A percentile compares a stretch with the other conserved stretches of the same genome.
Conservation (phyloP, 2,888 invertebrate species). For the Scaptomyza tumidula region DNA sequence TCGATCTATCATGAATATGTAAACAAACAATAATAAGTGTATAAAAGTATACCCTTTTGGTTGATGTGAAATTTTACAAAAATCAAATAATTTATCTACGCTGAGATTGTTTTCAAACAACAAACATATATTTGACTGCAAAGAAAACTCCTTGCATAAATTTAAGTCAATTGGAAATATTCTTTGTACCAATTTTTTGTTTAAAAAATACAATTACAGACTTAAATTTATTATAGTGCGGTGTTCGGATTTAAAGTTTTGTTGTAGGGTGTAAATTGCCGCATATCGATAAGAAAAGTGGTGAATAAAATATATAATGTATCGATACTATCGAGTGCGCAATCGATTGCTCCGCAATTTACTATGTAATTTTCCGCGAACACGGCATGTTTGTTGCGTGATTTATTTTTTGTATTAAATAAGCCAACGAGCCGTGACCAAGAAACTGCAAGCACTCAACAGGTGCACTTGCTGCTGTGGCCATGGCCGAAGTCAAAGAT, state of each 20-base stretch:
- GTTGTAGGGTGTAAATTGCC: conserved; percentile 24
- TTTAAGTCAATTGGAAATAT: neutral
- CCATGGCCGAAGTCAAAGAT: conserved; percentile 85
- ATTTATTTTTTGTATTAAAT: conserved; percentile 28
- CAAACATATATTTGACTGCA: neutral
- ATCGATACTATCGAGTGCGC: conserved; percentile 24
- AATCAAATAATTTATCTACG: neutral
- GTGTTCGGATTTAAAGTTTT: neutral
- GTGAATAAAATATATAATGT: neutral
- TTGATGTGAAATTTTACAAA: neutral
- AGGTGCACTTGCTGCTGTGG: conserved; percentile 43
- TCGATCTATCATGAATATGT: conserved; percentile 1
- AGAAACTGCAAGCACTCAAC: conserved; percentile 42
- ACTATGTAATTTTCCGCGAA: conserved; percentile 39
- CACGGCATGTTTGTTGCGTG: conserved; percentile 61
- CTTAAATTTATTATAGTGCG: neutral
- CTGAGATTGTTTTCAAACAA: neutral
- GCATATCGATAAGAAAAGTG: conserved; percentile 20
- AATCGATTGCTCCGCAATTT: conserved; percentile 12
- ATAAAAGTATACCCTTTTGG: neutral
- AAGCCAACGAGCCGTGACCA: conserved; percentile 5
- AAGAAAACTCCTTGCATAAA: neutral
- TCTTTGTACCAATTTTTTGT: too few relatives aligned
- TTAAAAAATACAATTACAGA: neutral
- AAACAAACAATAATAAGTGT: neutral